A percentile compares a stretch with the other conserved stretches of the same genome.
Conservation (phyloP, 2,888 invertebrate species). For the Epistrophe grossulariae region DNA sequence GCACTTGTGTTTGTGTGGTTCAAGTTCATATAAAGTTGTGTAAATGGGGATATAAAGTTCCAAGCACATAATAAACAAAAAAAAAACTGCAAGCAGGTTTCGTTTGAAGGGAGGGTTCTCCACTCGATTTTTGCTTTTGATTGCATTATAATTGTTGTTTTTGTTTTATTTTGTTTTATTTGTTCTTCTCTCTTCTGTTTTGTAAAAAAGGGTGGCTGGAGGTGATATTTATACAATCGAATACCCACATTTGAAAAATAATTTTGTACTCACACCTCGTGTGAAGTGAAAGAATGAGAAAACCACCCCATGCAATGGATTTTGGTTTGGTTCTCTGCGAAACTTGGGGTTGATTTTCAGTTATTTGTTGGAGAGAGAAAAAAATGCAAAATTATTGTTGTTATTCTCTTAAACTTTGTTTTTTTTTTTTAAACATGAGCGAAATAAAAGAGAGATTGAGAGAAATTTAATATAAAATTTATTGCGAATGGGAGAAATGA, state of each 20-base stretch:
- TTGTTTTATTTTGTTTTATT: not conserved
- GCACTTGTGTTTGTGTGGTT: slow-evolving; percentile 67
- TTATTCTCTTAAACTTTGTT: slow-evolving; percentile 42
- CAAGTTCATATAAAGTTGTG: slow-evolving; percentile 71
- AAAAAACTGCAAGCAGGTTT: slow-evolving; percentile 10
- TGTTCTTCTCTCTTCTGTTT: not conserved
- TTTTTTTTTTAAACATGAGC: not conserved
- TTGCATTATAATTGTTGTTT: slow-evolving; percentile 15
- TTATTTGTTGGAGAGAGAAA: not conserved
- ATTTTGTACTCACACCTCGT: not conserved
- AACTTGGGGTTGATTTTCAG: slow-evolving; percentile 4
- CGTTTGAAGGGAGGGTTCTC: not conserved
- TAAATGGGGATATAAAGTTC: slow-evolving; percentile 31
- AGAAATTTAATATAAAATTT: not conserved
- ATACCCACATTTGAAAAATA: not conserved
- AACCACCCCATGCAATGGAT: slow-evolving; percentile 52
- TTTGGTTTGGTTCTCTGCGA: not conserved
- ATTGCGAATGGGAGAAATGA: slow-evolving; percentile 23
- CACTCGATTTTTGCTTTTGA: slow-evolving; percentile 37
- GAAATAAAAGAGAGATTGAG: slow-evolving; percentile 25
- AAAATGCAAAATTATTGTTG: slow-evolving; percentile 52
- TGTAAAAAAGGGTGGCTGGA: not conserved
- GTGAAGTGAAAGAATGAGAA: slow-evolving; percentile 34
- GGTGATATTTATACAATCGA: not conserved
- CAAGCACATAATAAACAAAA: slow-evolving; percentile 5